Base-by-base conservation (phyloP, 2,888 invertebrate genomes). In the Phortica okadai region DNA sequence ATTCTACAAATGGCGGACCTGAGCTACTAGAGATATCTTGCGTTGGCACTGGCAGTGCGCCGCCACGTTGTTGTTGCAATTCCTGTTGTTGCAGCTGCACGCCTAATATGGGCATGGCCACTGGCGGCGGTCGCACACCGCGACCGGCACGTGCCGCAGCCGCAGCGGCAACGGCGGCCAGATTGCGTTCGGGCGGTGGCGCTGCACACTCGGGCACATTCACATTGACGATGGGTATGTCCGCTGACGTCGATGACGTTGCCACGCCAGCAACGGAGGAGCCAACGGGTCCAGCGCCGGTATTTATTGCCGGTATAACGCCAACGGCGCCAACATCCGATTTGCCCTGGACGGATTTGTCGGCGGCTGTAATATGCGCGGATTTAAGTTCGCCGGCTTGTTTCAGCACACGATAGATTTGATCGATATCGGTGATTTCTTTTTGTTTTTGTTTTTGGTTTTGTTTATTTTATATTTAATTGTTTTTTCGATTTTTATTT, bases 391-490 rank as follows among this genome's bases (percentile, higher is more conserved):
- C 97, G 91, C 96, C 97, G 90, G 97, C 97, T 92, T 97, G 96
- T 94, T 97, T 97, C 93, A 97, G 94, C 92, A 97, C 97, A 94
- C 97, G 97, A 93, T 97, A 97, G 92, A 96, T 97, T 93, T 95
- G 95, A 94, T 97, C 97, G 93, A 97, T 95, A 93, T 97, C 90
- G 89, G 93, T 91, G 82, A 91, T 90, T 90, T 91, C 91, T 89
- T 81, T 45, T 45, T 69, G 44, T 89, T 81, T 45, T 45, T 69
- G 44, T 14, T 66, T 66, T 66, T 42, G n/a, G 62, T 8, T 42
- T 45, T 69, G 44, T 69, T n/a, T 50, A 16, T 44, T 42, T 66
- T 66, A 6, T 66, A 11, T 66, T 66, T 11, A 4, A 8, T 42
- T 66, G 21, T 42, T 1, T 50, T 8, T 54, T 25, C 72, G 45